Percentiles rank a stretch among this genome's conserved stretches.
phyloP scores from a whole-genome alignment of 2,797 vertebrate genomes.

The Aselliscus stoliczkanus region DNA sequence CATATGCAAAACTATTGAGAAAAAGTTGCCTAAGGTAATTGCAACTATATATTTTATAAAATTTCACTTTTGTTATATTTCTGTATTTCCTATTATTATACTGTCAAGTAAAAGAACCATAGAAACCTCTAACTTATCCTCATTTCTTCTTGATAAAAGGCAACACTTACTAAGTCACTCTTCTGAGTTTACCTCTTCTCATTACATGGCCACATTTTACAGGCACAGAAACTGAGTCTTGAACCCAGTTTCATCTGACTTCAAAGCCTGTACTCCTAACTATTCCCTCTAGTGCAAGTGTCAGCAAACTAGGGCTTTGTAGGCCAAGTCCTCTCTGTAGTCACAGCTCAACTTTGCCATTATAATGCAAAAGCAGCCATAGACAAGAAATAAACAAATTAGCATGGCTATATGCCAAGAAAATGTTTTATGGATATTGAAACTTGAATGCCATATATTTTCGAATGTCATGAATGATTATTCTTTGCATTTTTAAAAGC shows the following conservation, averaged over 20 bases:
- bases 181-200: neutral
- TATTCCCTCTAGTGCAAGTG: neutral
- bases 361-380: neutral
- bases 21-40: neutral
- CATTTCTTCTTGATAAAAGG: neutral
- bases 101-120: neutral
- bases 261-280: neutral
- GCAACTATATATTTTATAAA: neutral
- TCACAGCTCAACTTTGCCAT: neutral
- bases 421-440: neutral
- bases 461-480: neutral
- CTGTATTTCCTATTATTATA: neutral
- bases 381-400: neutral
- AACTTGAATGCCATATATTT: neutral
- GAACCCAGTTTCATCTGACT: neutral
- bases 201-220: neutral
- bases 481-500: conserved; percentile 8
- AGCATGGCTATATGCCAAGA: neutral
- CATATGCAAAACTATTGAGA: neutral
- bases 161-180: neutral
- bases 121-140: neutral
- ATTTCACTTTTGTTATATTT: neutral
- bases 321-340: neutral
- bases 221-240: neutral
- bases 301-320: neutral